Percentiles rank a stretch among this genome's conserved stretches.
Evolutionary conservation across 2,797 vertebrate genomes (phyloP).

Genomic region (Siniperca undulata): DNA sequence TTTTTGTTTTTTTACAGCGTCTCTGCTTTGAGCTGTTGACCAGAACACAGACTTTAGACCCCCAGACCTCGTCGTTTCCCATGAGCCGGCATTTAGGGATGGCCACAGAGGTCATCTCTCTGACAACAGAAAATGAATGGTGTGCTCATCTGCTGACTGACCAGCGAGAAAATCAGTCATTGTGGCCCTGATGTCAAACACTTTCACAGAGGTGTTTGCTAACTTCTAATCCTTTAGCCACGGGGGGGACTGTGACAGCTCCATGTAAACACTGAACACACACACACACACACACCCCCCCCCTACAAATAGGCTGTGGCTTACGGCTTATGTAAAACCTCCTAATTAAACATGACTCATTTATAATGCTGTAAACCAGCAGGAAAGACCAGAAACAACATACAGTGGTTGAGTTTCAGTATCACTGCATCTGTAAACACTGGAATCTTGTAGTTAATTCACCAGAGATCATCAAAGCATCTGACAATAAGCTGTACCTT

Average conservation of each 20-base stretch:
- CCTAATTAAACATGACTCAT: constrained; percentile 57
- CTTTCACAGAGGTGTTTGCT: constrained; percentile 82
- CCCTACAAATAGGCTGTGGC: constrained; percentile 45
- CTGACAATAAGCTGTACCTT: constrained; percentile 32
- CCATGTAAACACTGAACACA: constrained; percentile 50
- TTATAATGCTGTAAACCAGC: constrained; percentile 33
- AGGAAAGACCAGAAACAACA: constrained; percentile 18
- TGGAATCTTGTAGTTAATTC: constrained; percentile 39
- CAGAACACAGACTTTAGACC: constrained; percentile 38
- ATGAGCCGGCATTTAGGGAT: constrained; percentile 45
- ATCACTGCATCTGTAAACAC: constrained; percentile 49
- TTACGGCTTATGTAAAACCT: constrained; percentile 41
- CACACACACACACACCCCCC: constrained; percentile 25
- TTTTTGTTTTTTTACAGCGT: constrained; percentile 22
- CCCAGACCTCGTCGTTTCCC: constrained; percentile 55
- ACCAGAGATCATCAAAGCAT: constrained; percentile 40
- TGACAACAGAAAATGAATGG: constrained; percentile 81
- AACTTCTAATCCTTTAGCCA: constrained; percentile 66
- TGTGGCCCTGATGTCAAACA: constrained; percentile 69
- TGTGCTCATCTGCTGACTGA: constrained; percentile 77
- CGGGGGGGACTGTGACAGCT: constrained; percentile 28
- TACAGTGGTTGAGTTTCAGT: background rate
- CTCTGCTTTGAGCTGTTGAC: constrained; percentile 44
- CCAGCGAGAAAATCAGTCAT: constrained; percentile 78
- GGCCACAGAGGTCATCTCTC: constrained; percentile 72